phyloP scores from a whole-genome alignment of 2,797 vertebrate genomes.

The Schizothorax lantsangensis region DNA sequence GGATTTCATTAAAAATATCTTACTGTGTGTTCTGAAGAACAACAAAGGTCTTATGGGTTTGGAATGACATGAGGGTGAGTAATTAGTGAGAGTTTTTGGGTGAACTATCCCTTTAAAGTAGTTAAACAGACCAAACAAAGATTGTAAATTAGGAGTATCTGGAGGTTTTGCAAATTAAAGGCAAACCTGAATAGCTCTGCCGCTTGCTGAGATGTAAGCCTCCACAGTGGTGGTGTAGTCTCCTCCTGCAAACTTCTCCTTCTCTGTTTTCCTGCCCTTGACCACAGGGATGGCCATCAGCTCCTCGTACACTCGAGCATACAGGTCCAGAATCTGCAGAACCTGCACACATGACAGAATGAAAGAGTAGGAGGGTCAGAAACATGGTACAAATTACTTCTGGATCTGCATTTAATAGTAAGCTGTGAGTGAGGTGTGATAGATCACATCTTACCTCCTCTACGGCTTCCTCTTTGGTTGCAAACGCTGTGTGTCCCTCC shows the following conservation, averaged over 20 bases:
- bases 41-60: background rate
- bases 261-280: conserved; percentile 95
- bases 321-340: conserved; percentile 93
- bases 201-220: conserved; percentile 95
- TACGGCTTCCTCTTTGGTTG: conserved; percentile 91
- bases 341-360: conserved; percentile 77
- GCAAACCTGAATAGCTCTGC: conserved; percentile 93
- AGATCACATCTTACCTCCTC: conserved; percentile 84
- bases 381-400: background rate
- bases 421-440: background rate
- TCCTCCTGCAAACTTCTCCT: conserved; percentile 98
- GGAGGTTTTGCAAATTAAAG: background rate
- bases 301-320: conserved; percentile 92
- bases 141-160: background rate
- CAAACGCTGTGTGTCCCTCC: conserved; percentile 95
- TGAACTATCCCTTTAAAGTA: background rate
- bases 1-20: no score
- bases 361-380: background rate
- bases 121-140: no score
- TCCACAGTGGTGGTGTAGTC: conserved; percentile 97
- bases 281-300: conserved; percentile 97
- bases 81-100: background rate
- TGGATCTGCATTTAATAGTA: background rate
- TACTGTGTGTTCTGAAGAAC: background rate
- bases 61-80: background rate